phyloP scores from a whole-genome alignment of 2,113 vertebrate species.

The Mobula birostris region DNA sequence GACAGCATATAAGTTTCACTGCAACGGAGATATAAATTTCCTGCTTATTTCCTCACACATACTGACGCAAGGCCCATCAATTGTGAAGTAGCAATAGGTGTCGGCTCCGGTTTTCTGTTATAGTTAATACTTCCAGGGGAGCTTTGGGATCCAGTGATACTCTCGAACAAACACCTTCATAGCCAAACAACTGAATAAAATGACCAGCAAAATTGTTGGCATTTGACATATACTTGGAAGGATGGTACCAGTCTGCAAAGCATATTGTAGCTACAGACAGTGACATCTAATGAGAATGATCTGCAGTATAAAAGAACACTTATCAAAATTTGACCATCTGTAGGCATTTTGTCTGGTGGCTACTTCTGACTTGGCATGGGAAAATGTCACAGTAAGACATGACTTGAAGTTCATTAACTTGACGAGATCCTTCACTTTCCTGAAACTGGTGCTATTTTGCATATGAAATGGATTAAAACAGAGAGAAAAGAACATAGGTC shows the following conservation, averaged over 20 bases:
- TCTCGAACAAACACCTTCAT: background rate
- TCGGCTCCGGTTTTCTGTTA: background rate
- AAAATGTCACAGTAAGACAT: background rate
- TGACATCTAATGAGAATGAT: background rate
- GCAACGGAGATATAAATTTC: background rate
- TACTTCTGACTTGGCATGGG: background rate
- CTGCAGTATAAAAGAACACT: background rate
- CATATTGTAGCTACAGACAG: background rate
- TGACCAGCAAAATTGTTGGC: background rate
- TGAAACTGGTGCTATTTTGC: slow-evolving; percentile 69
- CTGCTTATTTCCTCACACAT: background rate
- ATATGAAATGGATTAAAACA: slow-evolving; percentile 67
- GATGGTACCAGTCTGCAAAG: too few relatives aligned
- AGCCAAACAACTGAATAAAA: background rate
- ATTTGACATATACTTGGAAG: background rate
- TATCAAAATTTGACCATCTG: background rate
- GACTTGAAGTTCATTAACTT: slow-evolving; percentile 75
- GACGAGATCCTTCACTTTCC: slow-evolving; percentile 63
- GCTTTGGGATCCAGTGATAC: background rate
- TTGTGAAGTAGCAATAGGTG: background rate
- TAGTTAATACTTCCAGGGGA: background rate
- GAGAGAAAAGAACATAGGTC: slow-evolving; percentile 80
- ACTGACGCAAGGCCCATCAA: background rate
- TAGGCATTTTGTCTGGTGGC: background rate
- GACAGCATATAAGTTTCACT: background rate